Base-by-base conservation (phyloP, 2,113 vertebrate species). In the Takifugu flavidus region DNA sequence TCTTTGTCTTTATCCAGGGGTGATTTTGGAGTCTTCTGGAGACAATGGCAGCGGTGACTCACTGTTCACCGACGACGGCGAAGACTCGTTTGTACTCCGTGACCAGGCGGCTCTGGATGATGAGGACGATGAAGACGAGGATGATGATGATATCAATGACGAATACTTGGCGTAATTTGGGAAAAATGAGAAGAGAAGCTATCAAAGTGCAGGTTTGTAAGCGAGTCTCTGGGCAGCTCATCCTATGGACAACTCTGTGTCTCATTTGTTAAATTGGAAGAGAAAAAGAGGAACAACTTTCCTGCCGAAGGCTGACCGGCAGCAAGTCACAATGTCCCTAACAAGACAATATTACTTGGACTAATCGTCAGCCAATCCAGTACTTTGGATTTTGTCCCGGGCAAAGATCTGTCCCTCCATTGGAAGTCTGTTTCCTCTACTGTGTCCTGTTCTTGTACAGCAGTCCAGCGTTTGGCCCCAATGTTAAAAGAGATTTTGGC, bases 1-100 rank as follows among this genome's bases (percentile, higher is more conserved):
- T 61, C 15, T 1, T 52, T 27, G 4, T 53, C 43, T 31, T 4
- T 75, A 65, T 71, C 42, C 66, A 94, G 93, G 91, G 15, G 70
- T 90, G 0, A 92, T 94, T 70, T 57, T 93, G 82, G 95, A 99
- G 79, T 92, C 92, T 42, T 99, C 96, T 0, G 95, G 96, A 75
- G 95, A 98, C 88, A 93, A 93, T 63, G 93, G 94, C 54, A 98
- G 96, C 63, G 96, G 96, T 0, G 94, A 96, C 87, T 93, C 93
- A 5, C 89, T 92, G 53, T 92, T 94, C 88, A 84, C 87, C 2
- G 94, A 90, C 12, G 84, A 87, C 0, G 86, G 86, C 0, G 84
- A 86, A 53, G 88, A 87, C 10, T 78, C 85, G 4, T 79, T 86
- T 13, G 85, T 92, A 65, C 89, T 92, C 67, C 91, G 91, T 3